Conservation (phyloP, 2,113 vertebrate genomes). For the Platichthys flesus region DNA sequence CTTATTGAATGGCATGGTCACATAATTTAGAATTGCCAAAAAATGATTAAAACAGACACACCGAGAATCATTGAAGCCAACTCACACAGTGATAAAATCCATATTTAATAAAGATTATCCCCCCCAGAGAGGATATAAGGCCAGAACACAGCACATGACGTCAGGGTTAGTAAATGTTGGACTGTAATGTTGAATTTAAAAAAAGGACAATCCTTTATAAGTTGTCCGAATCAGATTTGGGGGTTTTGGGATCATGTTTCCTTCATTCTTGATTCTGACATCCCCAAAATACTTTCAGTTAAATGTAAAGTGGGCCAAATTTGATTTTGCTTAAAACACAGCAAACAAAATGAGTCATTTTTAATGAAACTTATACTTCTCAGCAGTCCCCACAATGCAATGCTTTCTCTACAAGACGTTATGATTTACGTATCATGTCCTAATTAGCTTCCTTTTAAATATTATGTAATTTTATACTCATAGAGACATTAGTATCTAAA, state of each 20-base stretch:
- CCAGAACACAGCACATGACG: constrained; percentile 27
- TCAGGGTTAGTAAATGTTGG: background rate
- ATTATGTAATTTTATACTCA: background rate
- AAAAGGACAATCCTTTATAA: no score
- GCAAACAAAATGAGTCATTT: background rate
- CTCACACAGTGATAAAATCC: constrained; percentile 36
- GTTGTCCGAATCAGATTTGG: background rate
- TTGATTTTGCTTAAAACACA: background rate
- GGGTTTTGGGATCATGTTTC: background rate
- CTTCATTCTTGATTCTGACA: background rate
- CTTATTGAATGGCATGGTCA: no score
- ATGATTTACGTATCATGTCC: background rate
- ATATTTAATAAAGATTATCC: constrained; percentile 52
- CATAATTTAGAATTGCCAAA: no score
- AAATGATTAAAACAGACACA: background rate
- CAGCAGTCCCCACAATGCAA: background rate
- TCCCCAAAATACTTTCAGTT: background rate
- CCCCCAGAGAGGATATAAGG: constrained; percentile 31
- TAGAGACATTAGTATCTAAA: background rate
- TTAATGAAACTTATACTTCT: background rate
- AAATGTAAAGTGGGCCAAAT: background rate
- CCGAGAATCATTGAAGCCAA: background rate
- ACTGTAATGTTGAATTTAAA: background rate
- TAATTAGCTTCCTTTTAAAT: background rate
- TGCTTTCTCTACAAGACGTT: background rate